These are phyloP conservation scores for Sapayoa aenigma DNA, from an alignment of 2,113 vertebrate species.

Conservation along the genomic window DNA sequence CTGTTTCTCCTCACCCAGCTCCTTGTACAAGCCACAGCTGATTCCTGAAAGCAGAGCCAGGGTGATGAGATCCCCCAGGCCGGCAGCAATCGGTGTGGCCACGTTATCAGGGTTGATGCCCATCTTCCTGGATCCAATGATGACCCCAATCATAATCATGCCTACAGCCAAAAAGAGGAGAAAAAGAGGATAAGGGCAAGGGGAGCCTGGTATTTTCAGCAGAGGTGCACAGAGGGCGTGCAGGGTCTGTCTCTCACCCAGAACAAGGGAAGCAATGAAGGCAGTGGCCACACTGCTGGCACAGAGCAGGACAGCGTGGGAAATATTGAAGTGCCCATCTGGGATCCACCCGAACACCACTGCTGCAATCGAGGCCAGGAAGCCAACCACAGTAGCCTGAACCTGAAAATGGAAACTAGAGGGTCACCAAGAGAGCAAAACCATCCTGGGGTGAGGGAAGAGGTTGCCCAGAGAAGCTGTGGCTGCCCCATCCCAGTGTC, in stretches of 20 bases:
- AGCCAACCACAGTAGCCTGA: constrained; percentile 96
- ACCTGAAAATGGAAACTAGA: constrained; percentile 71
- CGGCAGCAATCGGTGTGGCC: constrained; percentile 95
- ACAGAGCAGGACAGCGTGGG: constrained; percentile 91
- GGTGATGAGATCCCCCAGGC: constrained; percentile 95
- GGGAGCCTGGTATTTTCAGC: background rate
- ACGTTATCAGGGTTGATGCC: constrained; percentile 98
- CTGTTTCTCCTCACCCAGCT: constrained; percentile 78
- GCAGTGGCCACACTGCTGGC: constrained; percentile 96
- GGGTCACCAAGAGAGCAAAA: background rate
- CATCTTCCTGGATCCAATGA: constrained; percentile 91
- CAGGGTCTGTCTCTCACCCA: constrained; percentile 77
- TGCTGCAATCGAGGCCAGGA: constrained; percentile 93
- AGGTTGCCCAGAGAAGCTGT: background rate
- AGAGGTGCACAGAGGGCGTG: accelerated
- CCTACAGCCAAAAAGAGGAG: constrained; percentile 70
- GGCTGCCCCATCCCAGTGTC: background rate
- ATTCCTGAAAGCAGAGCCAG: constrained; percentile 94
- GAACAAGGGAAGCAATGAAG: constrained; percentile 92
- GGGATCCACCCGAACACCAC: constrained; percentile 98
- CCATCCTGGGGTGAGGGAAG: background rate
- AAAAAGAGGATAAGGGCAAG: background rate
- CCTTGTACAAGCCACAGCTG: constrained; percentile 92
- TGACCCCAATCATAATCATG: constrained; percentile 97
- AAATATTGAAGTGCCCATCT: constrained; percentile 89